Conservation (phyloP, 2,113 vertebrate species). For the Alces alces region DNA sequence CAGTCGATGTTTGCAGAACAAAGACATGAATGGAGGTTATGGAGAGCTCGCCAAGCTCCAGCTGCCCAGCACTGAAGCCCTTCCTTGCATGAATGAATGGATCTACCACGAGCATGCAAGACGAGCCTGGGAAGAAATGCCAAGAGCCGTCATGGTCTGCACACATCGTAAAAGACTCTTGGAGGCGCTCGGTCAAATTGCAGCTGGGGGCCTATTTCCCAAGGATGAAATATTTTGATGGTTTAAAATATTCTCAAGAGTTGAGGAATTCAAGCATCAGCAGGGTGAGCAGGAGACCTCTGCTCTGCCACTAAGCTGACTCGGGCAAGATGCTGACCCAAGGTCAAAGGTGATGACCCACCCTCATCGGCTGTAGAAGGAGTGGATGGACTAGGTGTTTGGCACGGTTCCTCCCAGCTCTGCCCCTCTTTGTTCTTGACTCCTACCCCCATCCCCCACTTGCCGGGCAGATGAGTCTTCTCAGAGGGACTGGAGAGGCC, state of each 20-base stretch:
- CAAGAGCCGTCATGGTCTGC: neutral
- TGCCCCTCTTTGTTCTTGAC: neutral
- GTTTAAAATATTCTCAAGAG: neutral
- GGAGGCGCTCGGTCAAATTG: neutral
- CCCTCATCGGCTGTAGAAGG: neutral
- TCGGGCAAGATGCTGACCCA: neutral
- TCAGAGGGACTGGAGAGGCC: neutral
- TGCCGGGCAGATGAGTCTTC: neutral
- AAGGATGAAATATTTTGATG: neutral
- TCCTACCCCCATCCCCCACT: rapidly evolving
- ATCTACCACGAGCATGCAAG: neutral
- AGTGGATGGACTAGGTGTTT: neutral
- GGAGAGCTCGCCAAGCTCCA: too few relatives aligned
- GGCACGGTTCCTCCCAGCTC: neutral
- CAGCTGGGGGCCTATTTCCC: neutral
- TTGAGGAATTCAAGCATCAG: neutral
- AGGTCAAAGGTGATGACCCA: neutral
- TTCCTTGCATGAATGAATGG: neutral
- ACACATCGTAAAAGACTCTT: neutral
- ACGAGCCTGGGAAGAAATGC: neutral
- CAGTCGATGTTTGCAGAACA: neutral
- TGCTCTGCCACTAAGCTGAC: neutral
- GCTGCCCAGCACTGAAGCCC: neutral
- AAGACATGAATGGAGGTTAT: neutral
- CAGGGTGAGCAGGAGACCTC: neutral